phyloP scores from a whole-genome alignment of 2,113 vertebrate genomes.

The Syngnathus floridae region DNA sequence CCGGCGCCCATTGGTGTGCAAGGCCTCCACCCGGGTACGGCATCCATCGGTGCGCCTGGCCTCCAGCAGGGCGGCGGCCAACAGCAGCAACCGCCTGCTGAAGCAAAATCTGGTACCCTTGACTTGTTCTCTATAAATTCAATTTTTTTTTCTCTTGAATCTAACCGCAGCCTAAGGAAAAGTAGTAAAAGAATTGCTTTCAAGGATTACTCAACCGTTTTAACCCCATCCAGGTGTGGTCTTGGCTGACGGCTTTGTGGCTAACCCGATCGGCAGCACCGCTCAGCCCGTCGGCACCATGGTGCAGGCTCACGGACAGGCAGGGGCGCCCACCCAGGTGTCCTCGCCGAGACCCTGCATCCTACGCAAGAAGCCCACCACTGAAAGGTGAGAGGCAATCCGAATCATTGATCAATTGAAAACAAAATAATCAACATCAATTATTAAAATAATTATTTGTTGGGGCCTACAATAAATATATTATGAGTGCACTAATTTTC shows the following conservation, averaged over 20 bases:
- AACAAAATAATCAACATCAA: too few species aligned
- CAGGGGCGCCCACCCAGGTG: constrained; percentile 78
- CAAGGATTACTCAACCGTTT: background rate
- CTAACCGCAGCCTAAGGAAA: background rate
- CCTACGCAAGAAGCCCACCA: constrained; percentile 91
- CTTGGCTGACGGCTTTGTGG: constrained; percentile 87
- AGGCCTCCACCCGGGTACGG: constrained; percentile 81
- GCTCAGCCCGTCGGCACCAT: constrained; percentile 85
- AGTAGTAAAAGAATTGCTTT: background rate
- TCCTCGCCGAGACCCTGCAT: constrained; percentile 97
- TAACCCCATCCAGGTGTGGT: constrained; percentile 70
- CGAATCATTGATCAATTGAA: too few species aligned
- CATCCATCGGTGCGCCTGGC: constrained; percentile 80
- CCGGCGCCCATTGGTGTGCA: constrained; percentile 80
- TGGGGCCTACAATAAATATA: too few species aligned
- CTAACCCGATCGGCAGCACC: constrained; percentile 83
- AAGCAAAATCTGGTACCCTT: constrained; percentile 83
- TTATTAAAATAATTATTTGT: too few species aligned
- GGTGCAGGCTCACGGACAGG: constrained; percentile 90
- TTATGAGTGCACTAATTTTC: too few species aligned
- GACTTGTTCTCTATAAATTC: background rate
- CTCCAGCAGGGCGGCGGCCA: constrained; percentile 82
- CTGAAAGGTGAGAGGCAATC: constrained; percentile 79
- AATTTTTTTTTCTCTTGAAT: too few species aligned
- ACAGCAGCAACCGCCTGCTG: constrained; percentile 71